Conservation (phyloP, 2,888 invertebrate species). For the Euclidia mi region DNA sequence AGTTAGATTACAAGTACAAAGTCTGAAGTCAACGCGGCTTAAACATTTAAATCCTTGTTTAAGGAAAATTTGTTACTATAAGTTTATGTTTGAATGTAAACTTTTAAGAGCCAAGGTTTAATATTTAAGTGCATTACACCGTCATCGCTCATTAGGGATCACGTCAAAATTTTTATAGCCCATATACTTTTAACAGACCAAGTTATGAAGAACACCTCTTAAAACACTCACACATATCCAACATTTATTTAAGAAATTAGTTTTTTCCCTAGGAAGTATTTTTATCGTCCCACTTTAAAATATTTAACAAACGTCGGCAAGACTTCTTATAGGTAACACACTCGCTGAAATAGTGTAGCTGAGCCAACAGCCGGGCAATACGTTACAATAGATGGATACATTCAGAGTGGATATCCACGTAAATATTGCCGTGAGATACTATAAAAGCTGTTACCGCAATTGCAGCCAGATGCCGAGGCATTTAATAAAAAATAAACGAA, state of each 20-base stretch:
- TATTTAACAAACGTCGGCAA: neutral
- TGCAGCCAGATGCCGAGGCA: slow-evolving; percentile 81
- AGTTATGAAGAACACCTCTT: slow-evolving; percentile 5
- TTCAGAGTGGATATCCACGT: slow-evolving; percentile 51
- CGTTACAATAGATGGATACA: slow-evolving; percentile 43
- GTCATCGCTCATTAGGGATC: slow-evolving; percentile 19
- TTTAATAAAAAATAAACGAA: slow-evolving; percentile 87
- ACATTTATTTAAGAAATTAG: no score
- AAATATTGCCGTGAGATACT: slow-evolving; percentile 63
- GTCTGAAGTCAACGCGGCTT: no score
- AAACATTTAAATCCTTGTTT: neutral
- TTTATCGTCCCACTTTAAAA: neutral
- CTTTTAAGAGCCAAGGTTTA: slow-evolving; percentile 11
- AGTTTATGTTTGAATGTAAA: slow-evolving; percentile 8
- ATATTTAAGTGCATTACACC: slow-evolving; percentile 18
- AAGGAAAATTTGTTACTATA: neutral
- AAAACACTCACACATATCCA: neutral
- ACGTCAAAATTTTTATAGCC: slow-evolving; percentile 11
- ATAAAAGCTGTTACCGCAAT: slow-evolving; percentile 83
- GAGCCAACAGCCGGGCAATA: slow-evolving; percentile 5
- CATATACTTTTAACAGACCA: slow-evolving; percentile 22
- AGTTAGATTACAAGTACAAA: no score
- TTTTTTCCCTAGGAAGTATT: no score
- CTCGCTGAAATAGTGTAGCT: neutral
- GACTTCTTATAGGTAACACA: no score